Percentiles rank a stretch among this genome's conserved stretches.
phyloP scores from a whole-genome alignment of 2,113 vertebrate species.

The Tragulus kanchil region DNA sequence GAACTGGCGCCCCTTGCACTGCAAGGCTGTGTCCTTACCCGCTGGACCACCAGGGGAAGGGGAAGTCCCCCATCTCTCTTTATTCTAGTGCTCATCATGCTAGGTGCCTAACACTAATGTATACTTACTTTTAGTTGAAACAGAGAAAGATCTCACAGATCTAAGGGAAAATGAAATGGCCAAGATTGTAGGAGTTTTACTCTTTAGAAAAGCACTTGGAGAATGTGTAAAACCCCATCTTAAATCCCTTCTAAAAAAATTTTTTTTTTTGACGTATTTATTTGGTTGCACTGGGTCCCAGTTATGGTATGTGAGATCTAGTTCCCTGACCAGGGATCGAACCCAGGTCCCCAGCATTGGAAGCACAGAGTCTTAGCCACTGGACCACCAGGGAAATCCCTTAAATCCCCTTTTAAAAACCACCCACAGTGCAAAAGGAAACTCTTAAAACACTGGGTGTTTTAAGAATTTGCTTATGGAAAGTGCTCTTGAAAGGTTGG shows the following conservation, averaged over 20 bases:
- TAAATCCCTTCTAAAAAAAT: background rate
- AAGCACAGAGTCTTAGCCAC: too few relatives aligned
- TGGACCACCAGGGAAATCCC: too few relatives aligned
- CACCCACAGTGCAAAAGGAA: constrained; percentile 12
- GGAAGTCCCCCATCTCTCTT: background rate
- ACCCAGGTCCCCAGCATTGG: too few relatives aligned
- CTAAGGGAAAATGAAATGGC: background rate
- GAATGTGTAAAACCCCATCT: background rate
- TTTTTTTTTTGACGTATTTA: too few relatives aligned
- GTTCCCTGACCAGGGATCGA: too few relatives aligned
- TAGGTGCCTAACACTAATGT: background rate
- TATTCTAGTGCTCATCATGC: background rate
- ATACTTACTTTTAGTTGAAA: background rate
- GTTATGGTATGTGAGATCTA: too few relatives aligned
- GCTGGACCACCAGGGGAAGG: too few relatives aligned
- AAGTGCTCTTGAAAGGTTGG: background rate
- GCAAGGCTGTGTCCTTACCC: too few relatives aligned
- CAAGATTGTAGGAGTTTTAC: background rate
- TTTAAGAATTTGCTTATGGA: background rate
- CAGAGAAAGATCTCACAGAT: background rate
- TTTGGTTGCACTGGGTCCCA: too few relatives aligned
- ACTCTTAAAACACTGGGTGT: background rate
- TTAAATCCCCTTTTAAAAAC: background rate
- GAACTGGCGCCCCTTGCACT: too few relatives aligned
- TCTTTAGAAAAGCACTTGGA: background rate